Conservation (phyloP, 2,113 vertebrate species). For the Mormoops blainvillei region DNA sequence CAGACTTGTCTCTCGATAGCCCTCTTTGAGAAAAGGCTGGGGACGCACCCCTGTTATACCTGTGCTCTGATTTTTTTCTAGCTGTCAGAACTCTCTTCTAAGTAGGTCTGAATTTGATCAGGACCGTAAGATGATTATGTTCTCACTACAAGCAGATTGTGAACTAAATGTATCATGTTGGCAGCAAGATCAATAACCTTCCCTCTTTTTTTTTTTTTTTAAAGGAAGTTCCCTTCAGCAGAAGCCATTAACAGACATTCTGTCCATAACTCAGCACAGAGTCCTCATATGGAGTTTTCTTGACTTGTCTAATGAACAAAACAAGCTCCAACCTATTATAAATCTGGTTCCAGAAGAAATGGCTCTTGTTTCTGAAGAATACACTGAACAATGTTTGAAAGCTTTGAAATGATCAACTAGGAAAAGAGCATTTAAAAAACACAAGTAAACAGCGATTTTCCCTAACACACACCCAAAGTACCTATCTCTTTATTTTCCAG, state of each 20-base stretch:
- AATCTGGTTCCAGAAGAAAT: slow-evolving; percentile 37
- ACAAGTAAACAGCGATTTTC: neutral
- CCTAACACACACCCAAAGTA: neutral
- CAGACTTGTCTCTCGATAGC: neutral
- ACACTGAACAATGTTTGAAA: neutral
- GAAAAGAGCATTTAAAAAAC: neutral
- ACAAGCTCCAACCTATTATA: neutral
- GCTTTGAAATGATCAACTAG: neutral
- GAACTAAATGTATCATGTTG: slow-evolving; percentile 65
- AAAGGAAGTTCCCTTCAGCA: slow-evolving; percentile 29
- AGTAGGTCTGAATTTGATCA: slow-evolving; percentile 32
- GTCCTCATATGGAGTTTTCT: neutral
- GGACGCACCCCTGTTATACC: neutral
- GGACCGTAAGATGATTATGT: slow-evolving; percentile 60
- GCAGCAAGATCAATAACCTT: slow-evolving; percentile 50
- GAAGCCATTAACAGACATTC: neutral
- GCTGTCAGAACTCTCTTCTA: slow-evolving; percentile 11
- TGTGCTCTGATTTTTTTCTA: neutral
- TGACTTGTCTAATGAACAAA: neutral
- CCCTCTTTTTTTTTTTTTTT: neutral
- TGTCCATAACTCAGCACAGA: neutral
- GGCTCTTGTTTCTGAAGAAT: neutral
- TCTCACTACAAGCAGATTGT: slow-evolving; percentile 53
- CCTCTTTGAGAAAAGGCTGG: neutral
- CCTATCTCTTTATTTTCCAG: neutral